These are phyloP conservation scores for Tetramorium bicarinatum DNA, from an alignment of 2,888 invertebrate species.

Conservation along the genomic window DNA sequence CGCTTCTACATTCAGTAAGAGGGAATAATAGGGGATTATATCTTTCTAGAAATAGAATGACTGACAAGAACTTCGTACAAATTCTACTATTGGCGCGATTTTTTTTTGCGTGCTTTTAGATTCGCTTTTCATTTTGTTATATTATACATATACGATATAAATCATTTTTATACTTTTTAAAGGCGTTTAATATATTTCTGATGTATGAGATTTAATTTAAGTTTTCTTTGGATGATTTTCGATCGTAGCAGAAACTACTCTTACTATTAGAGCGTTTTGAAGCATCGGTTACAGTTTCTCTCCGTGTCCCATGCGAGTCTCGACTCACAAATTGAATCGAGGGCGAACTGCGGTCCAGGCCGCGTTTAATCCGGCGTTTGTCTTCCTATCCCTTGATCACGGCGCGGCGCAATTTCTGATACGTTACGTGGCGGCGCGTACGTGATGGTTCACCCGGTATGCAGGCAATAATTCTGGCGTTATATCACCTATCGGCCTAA, in stretches of 20 bases:
- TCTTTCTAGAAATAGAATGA: not conserved
- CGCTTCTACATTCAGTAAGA: conserved; percentile 38
- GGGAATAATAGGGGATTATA: conserved; percentile 23
- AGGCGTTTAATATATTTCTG: not conserved
- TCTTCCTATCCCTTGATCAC: conserved; percentile 46
- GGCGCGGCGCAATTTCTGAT: conserved; percentile 61
- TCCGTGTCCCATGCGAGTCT: not conserved
- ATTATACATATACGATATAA: not conserved
- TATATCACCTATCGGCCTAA: conserved; percentile 85
- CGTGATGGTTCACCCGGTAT: conserved; percentile 80
- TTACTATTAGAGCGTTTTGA: not conserved
- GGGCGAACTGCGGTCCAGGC: conserved; percentile 20
- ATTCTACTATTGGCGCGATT: not conserved
- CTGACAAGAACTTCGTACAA: not conserved
- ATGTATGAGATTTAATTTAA: not conserved
- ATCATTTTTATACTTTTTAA: not conserved
- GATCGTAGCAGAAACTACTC: not conserved
- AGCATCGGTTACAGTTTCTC: not conserved
- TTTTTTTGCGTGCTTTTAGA: not conserved
- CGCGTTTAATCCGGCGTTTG: conserved; percentile 68
- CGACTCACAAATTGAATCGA: conserved; percentile 47
- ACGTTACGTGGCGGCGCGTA: conserved; percentile 75
- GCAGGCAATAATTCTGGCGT: conserved; percentile 82
- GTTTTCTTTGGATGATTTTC: not conserved
- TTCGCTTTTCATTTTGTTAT: not conserved